Percentiles rank a stretch among this genome's conserved stretches.
Evolutionary conservation across 2,113 vertebrate species (phyloP).

Genomic region (Ptilorrhoa leucosticta): DNA sequence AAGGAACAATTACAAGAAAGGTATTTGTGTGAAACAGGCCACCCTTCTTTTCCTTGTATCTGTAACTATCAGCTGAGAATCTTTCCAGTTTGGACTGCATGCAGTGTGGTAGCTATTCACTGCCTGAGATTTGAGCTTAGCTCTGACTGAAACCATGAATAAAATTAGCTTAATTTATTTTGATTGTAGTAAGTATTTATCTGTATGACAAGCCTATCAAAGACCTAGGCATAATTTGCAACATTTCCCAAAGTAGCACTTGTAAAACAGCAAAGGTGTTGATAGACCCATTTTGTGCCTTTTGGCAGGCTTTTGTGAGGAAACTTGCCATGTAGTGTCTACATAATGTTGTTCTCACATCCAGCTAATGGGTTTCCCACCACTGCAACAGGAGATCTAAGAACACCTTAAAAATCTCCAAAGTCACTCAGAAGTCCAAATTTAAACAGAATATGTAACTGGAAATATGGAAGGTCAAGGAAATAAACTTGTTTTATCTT

Average conservation of each 20-base stretch:
- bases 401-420: background rate
- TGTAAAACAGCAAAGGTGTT: background rate
- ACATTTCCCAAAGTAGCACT: background rate
- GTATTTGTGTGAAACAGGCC: background rate
- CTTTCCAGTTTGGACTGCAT: background rate
- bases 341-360: background rate
- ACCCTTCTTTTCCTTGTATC: background rate
- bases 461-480: background rate
- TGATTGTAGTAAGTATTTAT: background rate
- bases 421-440: background rate
- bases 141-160: background rate
- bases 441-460: background rate
- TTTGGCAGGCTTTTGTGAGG: background rate
- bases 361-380: background rate
- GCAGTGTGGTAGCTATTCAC: background rate
- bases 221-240: background rate
- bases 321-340: background rate
- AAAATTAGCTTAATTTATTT: slow-evolving; percentile 8
- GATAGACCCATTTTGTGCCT: background rate
- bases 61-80: background rate
- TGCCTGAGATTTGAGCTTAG: background rate
- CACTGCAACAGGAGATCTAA: background rate
- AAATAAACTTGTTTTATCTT: background rate
- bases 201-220: background rate
- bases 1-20: background rate